Evolutionary conservation across 2,113 vertebrate genomes (phyloP).

Genomic region (Buteo buteo): DNA sequence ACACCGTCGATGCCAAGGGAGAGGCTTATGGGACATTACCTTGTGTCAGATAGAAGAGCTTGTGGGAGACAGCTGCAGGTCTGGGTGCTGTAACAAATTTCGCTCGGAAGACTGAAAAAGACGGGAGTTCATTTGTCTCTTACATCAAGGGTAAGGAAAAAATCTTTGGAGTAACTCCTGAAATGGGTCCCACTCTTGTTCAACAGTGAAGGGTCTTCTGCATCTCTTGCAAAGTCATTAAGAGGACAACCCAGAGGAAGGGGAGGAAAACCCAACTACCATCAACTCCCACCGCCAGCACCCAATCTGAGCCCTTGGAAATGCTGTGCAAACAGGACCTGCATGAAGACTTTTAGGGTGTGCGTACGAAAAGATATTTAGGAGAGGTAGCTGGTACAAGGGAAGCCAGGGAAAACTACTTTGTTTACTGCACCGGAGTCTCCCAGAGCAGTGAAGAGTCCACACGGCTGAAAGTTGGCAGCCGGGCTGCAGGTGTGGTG

Average conservation of each 20-base stretch:
- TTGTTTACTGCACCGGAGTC: not conserved
- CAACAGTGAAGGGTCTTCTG: not conserved
- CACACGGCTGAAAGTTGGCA: conserved; percentile 34
- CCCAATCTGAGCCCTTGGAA: not conserved
- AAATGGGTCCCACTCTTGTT: not conserved
- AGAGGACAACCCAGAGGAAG: not conserved
- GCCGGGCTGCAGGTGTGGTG: conserved; percentile 34
- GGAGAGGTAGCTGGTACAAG: not conserved
- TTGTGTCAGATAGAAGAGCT: not conserved
- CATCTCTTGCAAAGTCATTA: not conserved
- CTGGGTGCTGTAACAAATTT: not conserved
- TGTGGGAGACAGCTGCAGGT: not conserved
- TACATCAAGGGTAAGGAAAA: not conserved
- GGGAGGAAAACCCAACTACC: not conserved
- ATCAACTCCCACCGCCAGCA: not conserved
- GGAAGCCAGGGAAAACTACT: not conserved
- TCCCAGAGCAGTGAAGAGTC: not conserved
- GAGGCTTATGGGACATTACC: not conserved
- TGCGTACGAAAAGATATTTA: not conserved
- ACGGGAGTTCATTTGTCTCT: not conserved
- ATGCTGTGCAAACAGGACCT: not conserved
- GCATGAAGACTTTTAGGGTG: not conserved
- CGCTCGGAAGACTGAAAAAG: not conserved
- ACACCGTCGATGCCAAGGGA: not conserved
- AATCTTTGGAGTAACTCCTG: not conserved